A percentile compares a stretch with the other conserved stretches of the same genome.
Conservation (phyloP, 2,797 vertebrate genomes). For the Corythornis leucogaster region DNA sequence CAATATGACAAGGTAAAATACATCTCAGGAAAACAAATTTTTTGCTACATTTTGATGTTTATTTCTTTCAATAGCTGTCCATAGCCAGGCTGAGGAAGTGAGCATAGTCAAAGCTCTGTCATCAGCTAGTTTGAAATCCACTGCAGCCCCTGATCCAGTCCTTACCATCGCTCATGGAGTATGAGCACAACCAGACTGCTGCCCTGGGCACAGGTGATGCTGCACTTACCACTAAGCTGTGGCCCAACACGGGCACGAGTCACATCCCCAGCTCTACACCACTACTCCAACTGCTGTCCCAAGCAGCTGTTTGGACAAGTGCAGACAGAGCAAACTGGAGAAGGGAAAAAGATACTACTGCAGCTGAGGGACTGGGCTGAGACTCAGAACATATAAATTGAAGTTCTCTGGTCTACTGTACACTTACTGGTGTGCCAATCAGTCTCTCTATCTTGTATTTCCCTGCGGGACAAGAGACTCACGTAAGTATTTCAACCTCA, state of each 20-base stretch:
- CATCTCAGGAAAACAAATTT: background rate
- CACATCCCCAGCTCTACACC: background rate
- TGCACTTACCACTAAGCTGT: background rate
- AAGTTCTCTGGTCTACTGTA: background rate
- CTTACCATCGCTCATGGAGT: background rate
- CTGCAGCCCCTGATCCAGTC: background rate
- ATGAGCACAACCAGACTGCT: background rate
- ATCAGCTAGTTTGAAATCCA: background rate
- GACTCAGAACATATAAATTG: background rate
- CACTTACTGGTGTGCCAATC: background rate
- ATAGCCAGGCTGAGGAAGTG: background rate
- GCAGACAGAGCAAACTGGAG: background rate
- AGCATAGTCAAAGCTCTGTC: background rate
- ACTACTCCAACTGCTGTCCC: background rate
- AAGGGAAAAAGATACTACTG: background rate
- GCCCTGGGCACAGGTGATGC: background rate
- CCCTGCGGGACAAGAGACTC: rapidly evolving
- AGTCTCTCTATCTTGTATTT: background rate
- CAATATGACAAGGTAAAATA: background rate
- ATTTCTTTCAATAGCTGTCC: background rate
- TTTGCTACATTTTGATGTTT: background rate
- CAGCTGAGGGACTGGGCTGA: background rate
- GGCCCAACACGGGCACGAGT: rapidly evolving
- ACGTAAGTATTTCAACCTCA: background rate
- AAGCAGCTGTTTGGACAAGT: background rate